A percentile compares a stretch with the other conserved stretches of the same genome.
These are phyloP conservation scores for Trichogramma dendrolimi DNA, from an alignment of 2,888 invertebrate species.

Conservation along the genomic window DNA sequence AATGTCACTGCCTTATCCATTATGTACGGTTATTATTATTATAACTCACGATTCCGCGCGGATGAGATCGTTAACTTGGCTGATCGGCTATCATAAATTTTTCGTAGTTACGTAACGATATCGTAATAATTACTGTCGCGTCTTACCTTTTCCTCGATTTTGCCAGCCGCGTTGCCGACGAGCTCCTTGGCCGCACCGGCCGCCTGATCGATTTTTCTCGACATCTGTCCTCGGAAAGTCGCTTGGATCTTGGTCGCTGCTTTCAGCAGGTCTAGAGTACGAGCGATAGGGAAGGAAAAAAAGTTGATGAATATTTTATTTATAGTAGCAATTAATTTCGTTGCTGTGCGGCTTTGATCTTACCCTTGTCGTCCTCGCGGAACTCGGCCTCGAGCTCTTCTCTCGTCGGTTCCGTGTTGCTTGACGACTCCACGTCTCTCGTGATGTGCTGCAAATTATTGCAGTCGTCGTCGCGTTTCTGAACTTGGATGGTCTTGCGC, in stretches of 20 bases:
- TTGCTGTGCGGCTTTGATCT: conserved; percentile 31
- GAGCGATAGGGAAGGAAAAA: neutral
- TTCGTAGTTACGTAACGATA: neutral
- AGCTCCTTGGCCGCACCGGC: conserved; percentile 43
- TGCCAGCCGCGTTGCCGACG: conserved; percentile 41
- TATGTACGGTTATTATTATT: no score
- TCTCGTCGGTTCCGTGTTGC: conserved; percentile 60
- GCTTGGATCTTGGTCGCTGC: conserved; percentile 90
- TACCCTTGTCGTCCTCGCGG: conserved; percentile 76
- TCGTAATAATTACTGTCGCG: neutral
- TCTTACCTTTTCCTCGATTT: conserved; percentile 49
- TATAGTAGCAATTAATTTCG: neutral
- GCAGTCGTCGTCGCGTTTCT: conserved; percentile 59
- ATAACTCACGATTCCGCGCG: no score
- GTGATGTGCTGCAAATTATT: conserved; percentile 43
- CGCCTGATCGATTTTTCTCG: conserved; percentile 63
- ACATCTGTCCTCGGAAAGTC: conserved; percentile 85
- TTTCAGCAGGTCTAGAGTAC: conserved; percentile 66
- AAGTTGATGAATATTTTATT: neutral
- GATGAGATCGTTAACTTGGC: no score
- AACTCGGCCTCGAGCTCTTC: conserved; percentile 76
- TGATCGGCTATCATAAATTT: no score
- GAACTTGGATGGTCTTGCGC: conserved; percentile 67
- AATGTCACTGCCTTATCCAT: no score
- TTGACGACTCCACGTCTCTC: conserved; percentile 41